Evolutionary conservation across 2,113 vertebrate genomes (phyloP), one percentile per base, ranked within the genome.

Genomic region (Phylloscopus trochiloides): DNA sequence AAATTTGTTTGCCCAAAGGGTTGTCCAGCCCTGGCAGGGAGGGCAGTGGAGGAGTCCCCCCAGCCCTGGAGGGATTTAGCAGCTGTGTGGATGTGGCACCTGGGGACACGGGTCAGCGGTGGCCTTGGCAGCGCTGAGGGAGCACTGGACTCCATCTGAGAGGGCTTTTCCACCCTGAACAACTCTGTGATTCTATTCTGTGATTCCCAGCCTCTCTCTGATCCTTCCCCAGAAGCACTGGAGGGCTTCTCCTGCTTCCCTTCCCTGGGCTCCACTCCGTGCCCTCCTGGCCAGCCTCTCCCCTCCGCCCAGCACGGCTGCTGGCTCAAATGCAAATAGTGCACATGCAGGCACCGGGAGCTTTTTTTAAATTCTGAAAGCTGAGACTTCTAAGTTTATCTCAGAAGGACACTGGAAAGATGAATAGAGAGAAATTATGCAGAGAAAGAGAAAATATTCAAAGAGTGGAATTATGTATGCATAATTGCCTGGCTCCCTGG

Each of bases 391-490:
- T 95, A 90, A 97, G 96, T 96, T 97, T 97, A 96, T 97, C 96
- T 97, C 96, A 92, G 95, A 97, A 97, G 94, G 96, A 95, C 96
- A 96, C 88, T 94, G 84, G 92, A 93, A 96, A 97, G 96, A 97
- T 95, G 94, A 97, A 95, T 95, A 97, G 96, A 88, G 90, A 95
- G 95, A 97, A 97, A 96, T 96, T 96, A 96, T 96, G 90, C 95
- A 96, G 92, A 93, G 96, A 95, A 96, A 94, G 94, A 97, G 94
- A 97, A 96, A 93, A 96, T 97, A 97, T 97, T 96, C 97, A 96
- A 96, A 97, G 96, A 92, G 96, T 91, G 85, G 95, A 97, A 97
- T 97, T 97, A 96, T 93, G 92, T 92, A 97, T 97, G 96, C 96
- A 95, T 96, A 97, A 97, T 95, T 96, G 95, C 95, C 90, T 91